Evolutionary conservation across 2,888 invertebrate species (phyloP).

Genomic region (Tenthredo distinguenda): DNA sequence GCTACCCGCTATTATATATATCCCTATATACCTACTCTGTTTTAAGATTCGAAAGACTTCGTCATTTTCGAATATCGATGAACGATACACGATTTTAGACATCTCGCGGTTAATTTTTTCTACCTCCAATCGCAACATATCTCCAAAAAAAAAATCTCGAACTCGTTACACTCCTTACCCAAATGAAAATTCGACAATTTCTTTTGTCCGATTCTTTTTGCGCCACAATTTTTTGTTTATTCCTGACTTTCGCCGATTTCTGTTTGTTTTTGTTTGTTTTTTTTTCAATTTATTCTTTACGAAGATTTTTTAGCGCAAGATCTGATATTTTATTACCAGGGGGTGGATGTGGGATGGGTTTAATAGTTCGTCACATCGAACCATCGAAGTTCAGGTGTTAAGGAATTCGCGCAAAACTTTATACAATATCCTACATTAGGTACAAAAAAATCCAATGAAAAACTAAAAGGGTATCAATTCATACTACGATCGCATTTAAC

Average conservation of each 20-base stretch:
- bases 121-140: too few relatives aligned
- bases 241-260: background rate
- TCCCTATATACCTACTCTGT: background rate
- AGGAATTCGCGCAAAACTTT: too few relatives aligned
- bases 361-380: too few relatives aligned
- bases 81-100: too few relatives aligned
- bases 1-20: background rate
- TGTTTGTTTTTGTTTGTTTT: background rate
- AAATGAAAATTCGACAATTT: background rate
- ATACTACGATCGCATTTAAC: constrained; percentile 9
- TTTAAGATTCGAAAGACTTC: background rate
- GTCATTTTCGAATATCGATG: too few relatives aligned
- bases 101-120: too few relatives aligned
- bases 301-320: background rate
- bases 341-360: background rate
- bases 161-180: too few relatives aligned
- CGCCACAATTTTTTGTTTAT: background rate
- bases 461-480: constrained; percentile 10
- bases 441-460: too few relatives aligned
- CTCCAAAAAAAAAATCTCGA: too few relatives aligned
- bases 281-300: background rate
- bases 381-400: too few relatives aligned
- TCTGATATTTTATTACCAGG: background rate
- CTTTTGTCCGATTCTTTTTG: background rate
- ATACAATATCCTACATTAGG: too few relatives aligned